Percentiles rank a stretch among this genome's conserved stretches.
Conservation (phyloP, 2,888 invertebrate species). For the Stramonita haemastoma region DNA sequence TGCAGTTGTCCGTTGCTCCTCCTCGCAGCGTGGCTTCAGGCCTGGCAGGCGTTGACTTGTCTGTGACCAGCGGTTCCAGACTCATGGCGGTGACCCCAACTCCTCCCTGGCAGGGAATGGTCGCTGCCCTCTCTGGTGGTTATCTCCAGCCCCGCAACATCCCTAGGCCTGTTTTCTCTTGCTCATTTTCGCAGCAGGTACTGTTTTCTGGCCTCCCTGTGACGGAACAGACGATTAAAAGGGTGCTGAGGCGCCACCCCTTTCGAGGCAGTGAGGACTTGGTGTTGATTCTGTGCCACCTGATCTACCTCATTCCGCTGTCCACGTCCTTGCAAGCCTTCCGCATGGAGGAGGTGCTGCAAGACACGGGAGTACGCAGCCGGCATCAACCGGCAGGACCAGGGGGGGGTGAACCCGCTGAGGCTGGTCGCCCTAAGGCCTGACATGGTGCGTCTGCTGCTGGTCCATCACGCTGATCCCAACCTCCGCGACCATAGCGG, state of each 20-base stretch:
- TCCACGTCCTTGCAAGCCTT: neutral
- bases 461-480: neutral
- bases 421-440: neutral
- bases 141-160: neutral
- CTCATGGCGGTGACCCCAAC: too few species aligned
- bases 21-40: too few species aligned
- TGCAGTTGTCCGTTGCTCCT: too few species aligned
- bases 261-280: neutral
- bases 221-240: neutral
- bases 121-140: neutral
- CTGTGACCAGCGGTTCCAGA: too few species aligned
- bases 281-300: neutral
- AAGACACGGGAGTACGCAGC: neutral
- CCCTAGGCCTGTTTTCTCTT: too few species aligned
- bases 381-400: neutral
- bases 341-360: neutral
- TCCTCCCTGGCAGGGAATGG: neutral
- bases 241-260: neutral
- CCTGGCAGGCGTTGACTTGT: too few species aligned
- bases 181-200: too few species aligned
- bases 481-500: neutral
- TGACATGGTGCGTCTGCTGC: neutral
- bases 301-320: neutral
- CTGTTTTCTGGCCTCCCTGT: neutral
- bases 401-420: neutral